Evolutionary conservation across 2,113 vertebrate species (phyloP).

Genomic region (Ceuthmochares aereus): DNA sequence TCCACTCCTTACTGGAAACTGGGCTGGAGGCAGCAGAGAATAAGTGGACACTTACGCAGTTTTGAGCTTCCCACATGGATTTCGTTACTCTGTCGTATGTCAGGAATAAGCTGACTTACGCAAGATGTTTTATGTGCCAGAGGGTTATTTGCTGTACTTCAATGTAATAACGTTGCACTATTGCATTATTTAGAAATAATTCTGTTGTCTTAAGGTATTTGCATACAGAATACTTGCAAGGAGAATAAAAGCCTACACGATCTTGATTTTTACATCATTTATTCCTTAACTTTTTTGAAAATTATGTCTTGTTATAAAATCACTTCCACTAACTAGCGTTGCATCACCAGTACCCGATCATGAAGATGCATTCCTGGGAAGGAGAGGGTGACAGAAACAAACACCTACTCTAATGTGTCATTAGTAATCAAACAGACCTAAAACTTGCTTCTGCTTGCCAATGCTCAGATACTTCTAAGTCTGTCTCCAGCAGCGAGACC

Average conservation of each 20-base stretch:
- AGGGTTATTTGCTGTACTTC: not conserved
- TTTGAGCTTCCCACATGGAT: not conserved
- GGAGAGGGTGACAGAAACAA: conserved; percentile 63
- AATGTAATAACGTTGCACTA: not conserved
- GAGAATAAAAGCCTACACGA: not conserved
- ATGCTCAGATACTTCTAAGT: conserved; percentile 1
- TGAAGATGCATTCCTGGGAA: conserved; percentile 19
- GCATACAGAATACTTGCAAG: not conserved
- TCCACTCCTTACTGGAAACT: not conserved
- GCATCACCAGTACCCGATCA: not conserved
- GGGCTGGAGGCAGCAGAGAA: not conserved
- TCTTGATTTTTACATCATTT: not conserved
- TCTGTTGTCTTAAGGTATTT: not conserved
- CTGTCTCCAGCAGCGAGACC: not conserved
- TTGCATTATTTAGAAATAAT: conserved; percentile 39
- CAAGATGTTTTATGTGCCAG: not conserved
- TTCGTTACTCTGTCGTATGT: not conserved
- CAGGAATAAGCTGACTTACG: not conserved
- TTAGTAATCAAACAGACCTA: conserved; percentile 70
- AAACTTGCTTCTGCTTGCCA: conserved; percentile 39
- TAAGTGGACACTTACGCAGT: not conserved
- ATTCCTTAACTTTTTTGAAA: conserved; percentile 2
- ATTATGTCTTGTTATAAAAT: conserved; percentile 34
- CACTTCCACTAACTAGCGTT: conserved; percentile 6
- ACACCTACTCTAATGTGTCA: conserved; percentile 60